Evolutionary conservation across 2,888 invertebrate species (phyloP), one percentile per base, ranked within the genome.

Genomic region (Muscina levida): DNA sequence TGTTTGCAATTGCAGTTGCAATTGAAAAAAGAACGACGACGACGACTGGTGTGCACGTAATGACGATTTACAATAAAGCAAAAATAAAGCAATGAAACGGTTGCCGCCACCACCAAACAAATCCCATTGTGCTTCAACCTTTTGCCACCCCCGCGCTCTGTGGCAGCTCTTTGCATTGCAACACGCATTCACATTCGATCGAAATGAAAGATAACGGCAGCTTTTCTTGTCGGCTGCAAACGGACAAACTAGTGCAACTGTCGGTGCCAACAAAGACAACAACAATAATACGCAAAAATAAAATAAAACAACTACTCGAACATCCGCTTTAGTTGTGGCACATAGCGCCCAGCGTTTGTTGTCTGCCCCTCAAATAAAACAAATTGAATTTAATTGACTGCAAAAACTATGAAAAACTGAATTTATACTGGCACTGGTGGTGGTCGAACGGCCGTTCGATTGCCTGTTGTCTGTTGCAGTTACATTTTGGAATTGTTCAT

Each of bases 301-400:
- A 31, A 31, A 31, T 5, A 74, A 77, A 77, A 75, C 62, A 68
- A n/a, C n/a, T n/a, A n/a, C n/a, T n/a, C 68, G 31, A 70, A 56
- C 26, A 79, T 82, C 79, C 77, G 79, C 71, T 79, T 77, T 31
- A 31, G 31, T 31, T 31, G 31, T 31, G 31, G 4, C 31, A 31
- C 31, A 31, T 3, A 31, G 31, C 31, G 31, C 4, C 8, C 8
- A 8, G 3, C 8, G 62, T 62, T 4, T n/a, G 42, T 62, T 19
- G 31, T 5, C 15, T 37, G 37, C 70, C n/a, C n/a, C 51, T 39
- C 42, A 53, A 68, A 82, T 72, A 72, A 82, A 71, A 67, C 75
- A 76, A 83, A 84, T 84, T 84, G 82, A 84, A 84, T 84, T 84
- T 83, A 84, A 84, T 84, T 84, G 83, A 83, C 79, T 83, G 83